Base-by-base conservation (phyloP, 2,888 invertebrate genomes). In the Alsophila aescularia region DNA sequence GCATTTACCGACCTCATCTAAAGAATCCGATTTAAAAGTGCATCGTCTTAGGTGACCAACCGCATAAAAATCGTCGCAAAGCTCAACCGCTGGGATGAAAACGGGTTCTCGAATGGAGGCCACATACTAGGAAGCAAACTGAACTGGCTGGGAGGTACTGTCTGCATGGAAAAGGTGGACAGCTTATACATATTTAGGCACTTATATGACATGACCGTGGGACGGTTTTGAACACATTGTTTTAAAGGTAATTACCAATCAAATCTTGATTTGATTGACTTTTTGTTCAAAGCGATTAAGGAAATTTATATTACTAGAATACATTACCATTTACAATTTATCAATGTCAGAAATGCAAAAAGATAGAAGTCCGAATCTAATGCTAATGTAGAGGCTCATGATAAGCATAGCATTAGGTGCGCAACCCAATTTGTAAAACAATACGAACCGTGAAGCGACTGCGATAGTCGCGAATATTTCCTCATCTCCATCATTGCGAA, bases 371-470 rank as follows among this genome's bases (percentile, higher is more conserved):
- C 53, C 48, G 42, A 24, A 48, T 48, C 47, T 32, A 53, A 54
- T 44, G 52, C 48, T 52, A 55, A 53, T 35, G 58, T 41, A 49
- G 48, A 16, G 35, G 21, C 31, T 36, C 12, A 41, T 34, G 42
- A 52, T 27, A 61, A 60, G 52, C 55, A 57, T 35, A 53, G 39
- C 47, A 53, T 53, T 53, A 60, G 49, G 45, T 54, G 56, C 41
- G 58, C 58, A 44, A 60, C 4, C 50, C 43, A 15, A 45, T 47
- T 47, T 42, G 56, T 59, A 52, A 42, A 41, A 27, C 48, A 18
- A 70, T 81, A 89, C 89, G 69, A 77, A 90, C 91, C 90, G 66
- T 85, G 81, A 68, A 89, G 82, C 64, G 90, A 89, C 76, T 87
- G 76, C 53, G 88, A 87, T 60, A 89, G 85, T 68, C 88, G 81